Evolutionary conservation across 2,797 vertebrate species (phyloP).

Genomic region (Smutsia temminckii): DNA sequence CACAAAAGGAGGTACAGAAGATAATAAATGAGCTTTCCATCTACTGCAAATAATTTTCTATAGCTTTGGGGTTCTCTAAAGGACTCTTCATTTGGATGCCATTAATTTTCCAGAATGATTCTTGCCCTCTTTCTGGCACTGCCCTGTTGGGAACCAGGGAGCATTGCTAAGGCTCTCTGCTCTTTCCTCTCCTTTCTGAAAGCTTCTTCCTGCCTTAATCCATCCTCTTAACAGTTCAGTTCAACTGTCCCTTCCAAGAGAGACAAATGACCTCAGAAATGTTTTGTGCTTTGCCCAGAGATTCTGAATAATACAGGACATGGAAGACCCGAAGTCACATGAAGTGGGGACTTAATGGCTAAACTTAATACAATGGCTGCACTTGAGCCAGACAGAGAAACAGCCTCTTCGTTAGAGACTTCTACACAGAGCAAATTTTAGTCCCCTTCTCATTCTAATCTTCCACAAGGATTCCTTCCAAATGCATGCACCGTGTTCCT

Average conservation of each 20-base stretch:
- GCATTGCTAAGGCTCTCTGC: conserved; percentile 3
- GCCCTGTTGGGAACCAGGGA: background rate
- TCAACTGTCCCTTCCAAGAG: conserved; percentile 40
- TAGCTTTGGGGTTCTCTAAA: background rate
- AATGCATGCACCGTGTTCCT: background rate
- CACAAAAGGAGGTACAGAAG: background rate
- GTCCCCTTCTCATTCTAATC: conserved; percentile 41
- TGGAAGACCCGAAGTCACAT: conserved; percentile 48
- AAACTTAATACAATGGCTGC: conserved; percentile 24
- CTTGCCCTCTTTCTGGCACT: background rate
- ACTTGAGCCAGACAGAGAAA: conserved; percentile 50
- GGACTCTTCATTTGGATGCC: conserved; percentile 18
- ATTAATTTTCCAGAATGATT: conserved; percentile 36
- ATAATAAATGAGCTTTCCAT: background rate
- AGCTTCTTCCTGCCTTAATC: conserved; percentile 2
- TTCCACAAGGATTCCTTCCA: background rate
- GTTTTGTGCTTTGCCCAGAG: conserved; percentile 37
- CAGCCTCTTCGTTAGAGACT: background rate
- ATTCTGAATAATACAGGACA: conserved; percentile 54
- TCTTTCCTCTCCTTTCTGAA: conserved; percentile 44
- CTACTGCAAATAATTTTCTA: conserved; percentile 14
- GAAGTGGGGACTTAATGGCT: conserved; percentile 53
- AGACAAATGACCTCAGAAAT: conserved; percentile 65
- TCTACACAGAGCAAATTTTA: conserved; percentile 19
- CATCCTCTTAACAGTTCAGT: conserved; percentile 35